Evolutionary conservation across 2,797 vertebrate genomes (phyloP).

Genomic region (Poecilia gillii): DNA sequence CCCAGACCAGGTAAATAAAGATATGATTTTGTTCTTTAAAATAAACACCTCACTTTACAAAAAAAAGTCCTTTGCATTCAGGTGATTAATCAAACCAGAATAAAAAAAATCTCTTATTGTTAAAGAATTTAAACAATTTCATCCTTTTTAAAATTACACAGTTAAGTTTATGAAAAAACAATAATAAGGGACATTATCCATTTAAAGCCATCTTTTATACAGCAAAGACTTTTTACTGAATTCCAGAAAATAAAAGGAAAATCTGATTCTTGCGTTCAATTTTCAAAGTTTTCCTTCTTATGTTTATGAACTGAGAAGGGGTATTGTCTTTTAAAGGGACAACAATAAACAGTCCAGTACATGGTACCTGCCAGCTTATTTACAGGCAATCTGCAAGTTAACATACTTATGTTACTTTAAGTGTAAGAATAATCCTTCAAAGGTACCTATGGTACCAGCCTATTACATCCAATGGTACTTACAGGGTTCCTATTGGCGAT

Average conservation of each 20-base stretch:
- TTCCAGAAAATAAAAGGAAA: neutral
- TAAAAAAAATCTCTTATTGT: neutral
- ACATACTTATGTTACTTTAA: neutral
- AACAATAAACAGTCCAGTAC: neutral
- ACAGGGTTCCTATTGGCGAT: neutral
- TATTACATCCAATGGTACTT: neutral
- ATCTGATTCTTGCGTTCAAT: neutral
- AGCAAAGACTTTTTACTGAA: neutral
- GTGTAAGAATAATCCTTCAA: neutral
- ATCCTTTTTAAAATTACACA: neutral
- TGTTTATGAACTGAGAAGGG: constrained; percentile 4
- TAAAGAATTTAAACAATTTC: neutral
- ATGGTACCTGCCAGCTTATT: neutral
- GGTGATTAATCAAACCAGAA: neutral
- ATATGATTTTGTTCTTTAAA: neutral
- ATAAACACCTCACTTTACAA: neutral
- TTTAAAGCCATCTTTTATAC: neutral
- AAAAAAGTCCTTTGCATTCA: neutral
- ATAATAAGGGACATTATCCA: neutral
- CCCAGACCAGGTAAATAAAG: neutral
- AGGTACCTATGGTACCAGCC: neutral
- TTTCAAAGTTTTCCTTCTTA: neutral
- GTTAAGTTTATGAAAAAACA: neutral
- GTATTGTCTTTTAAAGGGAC: neutral
- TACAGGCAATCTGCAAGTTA: neutral